phyloP scores from a whole-genome alignment of 2,797 vertebrate species.

The Coranthus polyacanthus region DNA sequence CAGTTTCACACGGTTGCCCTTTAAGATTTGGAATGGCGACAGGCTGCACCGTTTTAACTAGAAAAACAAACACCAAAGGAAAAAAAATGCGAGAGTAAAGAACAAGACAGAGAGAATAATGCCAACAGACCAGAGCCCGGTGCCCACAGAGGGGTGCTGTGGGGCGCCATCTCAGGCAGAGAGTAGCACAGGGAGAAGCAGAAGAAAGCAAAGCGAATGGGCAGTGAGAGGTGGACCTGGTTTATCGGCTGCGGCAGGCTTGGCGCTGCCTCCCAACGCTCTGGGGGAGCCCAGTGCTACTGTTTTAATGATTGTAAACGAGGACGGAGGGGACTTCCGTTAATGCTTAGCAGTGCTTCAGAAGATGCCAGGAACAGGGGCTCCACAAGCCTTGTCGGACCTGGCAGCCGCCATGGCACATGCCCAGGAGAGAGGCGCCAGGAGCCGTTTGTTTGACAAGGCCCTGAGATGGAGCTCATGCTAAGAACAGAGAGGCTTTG shows the following conservation, averaged over 20 bases:
- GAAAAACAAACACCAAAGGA: conserved; percentile 48
- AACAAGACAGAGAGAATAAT: conserved; percentile 61
- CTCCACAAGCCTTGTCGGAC: conserved; percentile 69
- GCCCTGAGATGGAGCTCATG: conserved; percentile 80
- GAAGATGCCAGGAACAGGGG: conserved; percentile 78
- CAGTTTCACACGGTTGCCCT: conserved; percentile 51
- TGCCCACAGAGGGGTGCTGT: conserved; percentile 76
- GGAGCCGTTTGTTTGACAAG: conserved; percentile 80
- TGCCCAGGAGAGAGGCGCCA: conserved; percentile 75
- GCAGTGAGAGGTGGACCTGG: conserved; percentile 77
- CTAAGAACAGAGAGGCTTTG: conserved; percentile 83
- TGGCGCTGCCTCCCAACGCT: conserved; percentile 67
- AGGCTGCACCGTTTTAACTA: conserved; percentile 57
- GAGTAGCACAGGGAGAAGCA: conserved; percentile 60
- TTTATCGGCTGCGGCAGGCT: conserved; percentile 85
- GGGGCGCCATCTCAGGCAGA: conserved; percentile 69
- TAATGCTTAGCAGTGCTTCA: conserved; percentile 63
- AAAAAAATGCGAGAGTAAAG: conserved; percentile 51
- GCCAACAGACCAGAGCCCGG: conserved; percentile 63
- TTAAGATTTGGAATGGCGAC: conserved; percentile 61
- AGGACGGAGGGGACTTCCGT: conserved; percentile 77
- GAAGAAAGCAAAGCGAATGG: conserved; percentile 78
- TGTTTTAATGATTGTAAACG: conserved; percentile 86
- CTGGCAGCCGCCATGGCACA: conserved; percentile 77
- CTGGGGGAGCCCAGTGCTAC: conserved; percentile 74